Evolutionary conservation across 2,113 vertebrate genomes (phyloP), one percentile per base, ranked within the genome.

Genomic region (Rousettus leschenaultii): DNA sequence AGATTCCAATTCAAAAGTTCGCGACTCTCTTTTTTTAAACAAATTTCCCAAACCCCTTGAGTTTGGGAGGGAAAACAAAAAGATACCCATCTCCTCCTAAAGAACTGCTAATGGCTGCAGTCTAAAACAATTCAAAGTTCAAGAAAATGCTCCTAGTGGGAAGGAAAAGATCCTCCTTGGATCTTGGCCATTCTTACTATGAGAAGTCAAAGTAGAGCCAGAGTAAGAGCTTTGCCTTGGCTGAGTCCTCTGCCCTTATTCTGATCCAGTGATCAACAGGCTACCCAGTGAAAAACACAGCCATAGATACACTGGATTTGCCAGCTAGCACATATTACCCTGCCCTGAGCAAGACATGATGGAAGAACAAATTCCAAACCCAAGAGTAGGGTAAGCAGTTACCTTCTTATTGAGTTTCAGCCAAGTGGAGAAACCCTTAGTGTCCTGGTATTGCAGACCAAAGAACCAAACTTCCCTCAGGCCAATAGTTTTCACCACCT

Each of bases 371-470:
- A 92, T 95, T 95, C 40, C 40, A 97, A 94, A 92, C 26, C 43
- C 7, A 16, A 86, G 3, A 75, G n/a, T 55, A 6, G 38, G 79
- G 40, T 85, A 68, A 91, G 18, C 43, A 68, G 33, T 89, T 98
- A 99, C 99, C 99, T 99, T 99, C 98, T 99, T 99, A 98, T 99
- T 99, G 96, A 99, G 98, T 98, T 99, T 99, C 94, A 99, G 98
- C 99, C 99, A 99, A 4, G 99, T 99, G 13, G 99, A 99, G 98
- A 99, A 99, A 92, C 99, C 99, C 97, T 99, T 99, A 86, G 99
- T 99, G 89, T 99, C 99, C 97, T 99, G 99, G 97, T 99, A 99
- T 91, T 99, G 99, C 89, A 99, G 99, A 77, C 99, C 99, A 96
- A 99, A 99, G 98, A 99, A 99, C 99, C 99, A 99, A 87, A 99